Conservation (phyloP, 2,113 vertebrate species). For the Catharus minimus region DNA sequence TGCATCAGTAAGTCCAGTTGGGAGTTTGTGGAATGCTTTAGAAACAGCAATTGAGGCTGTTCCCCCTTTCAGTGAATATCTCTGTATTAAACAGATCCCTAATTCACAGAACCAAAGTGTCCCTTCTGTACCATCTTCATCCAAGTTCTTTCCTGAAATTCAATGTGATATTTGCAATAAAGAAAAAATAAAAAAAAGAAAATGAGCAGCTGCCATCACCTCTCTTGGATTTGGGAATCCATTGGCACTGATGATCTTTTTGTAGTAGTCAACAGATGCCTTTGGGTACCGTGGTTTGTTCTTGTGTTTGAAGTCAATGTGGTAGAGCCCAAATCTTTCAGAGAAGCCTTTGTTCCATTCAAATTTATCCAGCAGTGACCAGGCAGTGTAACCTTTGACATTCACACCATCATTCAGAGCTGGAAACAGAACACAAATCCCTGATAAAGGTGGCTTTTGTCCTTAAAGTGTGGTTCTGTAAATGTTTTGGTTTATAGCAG, state of each 20-base stretch:
- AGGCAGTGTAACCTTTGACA: conserved; percentile 88
- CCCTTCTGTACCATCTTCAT: neutral
- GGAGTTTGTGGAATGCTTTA: neutral
- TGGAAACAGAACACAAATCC: conserved; percentile 55
- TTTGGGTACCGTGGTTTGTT: conserved; percentile 90
- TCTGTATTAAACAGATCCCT: neutral
- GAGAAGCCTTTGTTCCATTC: conserved; percentile 93
- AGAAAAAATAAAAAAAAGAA: neutral
- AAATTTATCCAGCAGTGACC: conserved; percentile 93
- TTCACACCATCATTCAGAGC: conserved; percentile 90
- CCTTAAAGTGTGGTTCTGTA: neutral
- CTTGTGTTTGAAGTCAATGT: conserved; percentile 85
- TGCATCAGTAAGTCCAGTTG: neutral
- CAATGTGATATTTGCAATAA: neutral
- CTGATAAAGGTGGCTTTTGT: neutral
- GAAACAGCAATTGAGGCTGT: neutral
- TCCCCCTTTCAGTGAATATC: neutral
- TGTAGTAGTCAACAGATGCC: conserved; percentile 88
- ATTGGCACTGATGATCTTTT: conserved; percentile 84
- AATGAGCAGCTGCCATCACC: conserved; percentile 62
- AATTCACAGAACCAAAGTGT: neutral
- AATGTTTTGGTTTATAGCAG: neutral
- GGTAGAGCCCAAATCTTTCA: conserved; percentile 89
- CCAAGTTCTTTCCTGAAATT: neutral
- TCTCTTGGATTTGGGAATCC: conserved; percentile 90